Conservation (phyloP, 1,140 invertebrate genomes). For the Panagrolaimus sp. region DNA sequence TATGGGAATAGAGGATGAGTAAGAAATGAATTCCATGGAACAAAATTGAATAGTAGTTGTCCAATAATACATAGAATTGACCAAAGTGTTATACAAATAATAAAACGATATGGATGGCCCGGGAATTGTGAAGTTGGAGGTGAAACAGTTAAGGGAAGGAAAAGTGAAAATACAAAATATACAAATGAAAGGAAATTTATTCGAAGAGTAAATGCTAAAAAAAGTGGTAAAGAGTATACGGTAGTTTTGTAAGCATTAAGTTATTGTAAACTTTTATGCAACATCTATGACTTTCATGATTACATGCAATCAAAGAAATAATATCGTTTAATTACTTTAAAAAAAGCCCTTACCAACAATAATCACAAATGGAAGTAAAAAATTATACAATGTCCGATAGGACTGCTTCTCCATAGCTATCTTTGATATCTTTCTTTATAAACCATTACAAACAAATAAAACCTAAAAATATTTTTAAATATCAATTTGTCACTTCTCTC, state of each 20-base stretch:
- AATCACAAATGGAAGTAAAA: conserved; percentile 22
- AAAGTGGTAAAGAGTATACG: background rate
- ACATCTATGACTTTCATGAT: too few relatives aligned
- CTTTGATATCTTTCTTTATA: too few relatives aligned
- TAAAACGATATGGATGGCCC: conserved; percentile 16
- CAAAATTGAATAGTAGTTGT: conserved; percentile 22
- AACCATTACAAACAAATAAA: too few relatives aligned
- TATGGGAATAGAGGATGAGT: background rate
- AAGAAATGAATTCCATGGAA: conserved; percentile 10
- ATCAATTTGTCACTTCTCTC: too few relatives aligned
- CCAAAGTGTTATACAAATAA: conserved; percentile 20
- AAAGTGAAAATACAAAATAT: conserved; percentile 24
- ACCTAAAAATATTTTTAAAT: too few relatives aligned
- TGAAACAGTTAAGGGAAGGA: conserved; percentile 16
- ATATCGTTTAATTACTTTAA: background rate
- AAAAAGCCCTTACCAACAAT: conserved; percentile 18
- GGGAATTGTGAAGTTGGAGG: conserved; percentile 17
- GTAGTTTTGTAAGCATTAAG: background rate
- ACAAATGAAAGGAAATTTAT: conserved; percentile 25
- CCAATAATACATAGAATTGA: conserved; percentile 12
- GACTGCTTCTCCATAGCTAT: background rate
- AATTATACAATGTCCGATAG: conserved; percentile 19
- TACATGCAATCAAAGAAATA: too few relatives aligned
- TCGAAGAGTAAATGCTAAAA: conserved; percentile 22
- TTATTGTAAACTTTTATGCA: too few relatives aligned